Conservation (phyloP, 2,113 vertebrate species). For the Tyrannus savana region DNA sequence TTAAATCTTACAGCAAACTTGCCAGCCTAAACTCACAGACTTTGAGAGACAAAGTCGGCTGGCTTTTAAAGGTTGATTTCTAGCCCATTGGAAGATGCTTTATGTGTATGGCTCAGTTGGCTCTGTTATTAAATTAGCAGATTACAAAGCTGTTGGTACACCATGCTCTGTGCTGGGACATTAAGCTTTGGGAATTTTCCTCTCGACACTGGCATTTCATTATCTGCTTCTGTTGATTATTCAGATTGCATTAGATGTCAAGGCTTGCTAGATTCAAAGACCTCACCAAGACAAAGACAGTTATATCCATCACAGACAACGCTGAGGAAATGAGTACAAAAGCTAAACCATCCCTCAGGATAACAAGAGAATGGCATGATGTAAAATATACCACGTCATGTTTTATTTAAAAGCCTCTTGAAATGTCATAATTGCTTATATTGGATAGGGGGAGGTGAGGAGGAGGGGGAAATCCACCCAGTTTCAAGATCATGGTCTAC, state of each 20-base stretch:
- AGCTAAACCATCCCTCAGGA: neutral
- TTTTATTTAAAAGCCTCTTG: neutral
- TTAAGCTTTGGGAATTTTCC: conserved; percentile 55
- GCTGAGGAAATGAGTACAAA: neutral
- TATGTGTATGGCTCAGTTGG: neutral
- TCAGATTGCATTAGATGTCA: conserved; percentile 52
- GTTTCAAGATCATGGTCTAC: neutral
- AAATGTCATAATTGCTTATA: neutral
- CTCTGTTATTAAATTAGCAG: conserved; percentile 32
- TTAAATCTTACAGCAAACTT: neutral
- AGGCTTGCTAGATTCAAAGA: conserved; percentile 42
- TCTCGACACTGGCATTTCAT: conserved; percentile 21
- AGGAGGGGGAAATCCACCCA: neutral
- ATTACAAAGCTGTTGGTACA: conserved; percentile 10
- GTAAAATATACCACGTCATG: neutral
- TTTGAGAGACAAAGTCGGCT: neutral
- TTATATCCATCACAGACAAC: conserved; percentile 14
- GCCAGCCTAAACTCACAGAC: neutral
- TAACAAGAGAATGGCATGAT: neutral
- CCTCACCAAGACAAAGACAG: neutral
- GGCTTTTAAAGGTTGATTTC: conserved; percentile 7
- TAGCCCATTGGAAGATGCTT: neutral
- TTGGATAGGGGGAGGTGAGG: neutral
- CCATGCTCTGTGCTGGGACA: neutral
- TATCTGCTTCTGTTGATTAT: conserved; percentile 58